These are phyloP conservation scores for Atta cephalotes DNA, from an alignment of 1,140 invertebrate species.

Conservation along the genomic window DNA sequence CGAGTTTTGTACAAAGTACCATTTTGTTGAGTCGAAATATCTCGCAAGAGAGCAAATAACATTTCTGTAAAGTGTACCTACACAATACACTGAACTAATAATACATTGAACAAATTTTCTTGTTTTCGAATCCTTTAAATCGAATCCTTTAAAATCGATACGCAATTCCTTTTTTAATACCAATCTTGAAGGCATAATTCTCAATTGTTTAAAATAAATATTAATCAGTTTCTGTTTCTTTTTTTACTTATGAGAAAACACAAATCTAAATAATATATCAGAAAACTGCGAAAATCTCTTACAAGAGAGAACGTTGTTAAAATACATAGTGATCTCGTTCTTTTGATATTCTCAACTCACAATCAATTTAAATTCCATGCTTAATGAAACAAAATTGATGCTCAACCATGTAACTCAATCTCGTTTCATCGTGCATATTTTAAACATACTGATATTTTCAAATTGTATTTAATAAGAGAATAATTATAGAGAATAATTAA, in stretches of 20 bases:
- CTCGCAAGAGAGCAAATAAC: constrained; percentile 38
- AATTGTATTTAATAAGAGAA: background rate
- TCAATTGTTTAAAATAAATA: background rate
- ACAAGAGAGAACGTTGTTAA: background rate
- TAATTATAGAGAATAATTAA: background rate
- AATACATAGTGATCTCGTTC: constrained; percentile 20
- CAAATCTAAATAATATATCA: constrained; percentile 4
- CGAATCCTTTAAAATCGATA: background rate
- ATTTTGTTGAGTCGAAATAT: constrained; percentile 29
- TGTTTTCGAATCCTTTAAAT: background rate
- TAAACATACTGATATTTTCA: background rate
- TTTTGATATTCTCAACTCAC: constrained; percentile 33
- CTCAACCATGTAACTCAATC: background rate
- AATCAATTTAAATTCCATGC: constrained; percentile 43
- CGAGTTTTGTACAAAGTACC: constrained; percentile 51
- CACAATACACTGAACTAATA: background rate
- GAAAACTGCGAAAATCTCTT: constrained; percentile 15
- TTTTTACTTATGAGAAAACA: too few species aligned
- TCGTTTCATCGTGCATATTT: constrained; percentile 4
- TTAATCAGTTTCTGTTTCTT: background rate
- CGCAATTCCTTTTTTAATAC: constrained; percentile 1
- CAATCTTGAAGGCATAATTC: background rate
- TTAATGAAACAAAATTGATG: constrained; percentile 42
- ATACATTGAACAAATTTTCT: background rate
- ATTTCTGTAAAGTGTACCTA: background rate